phyloP scores from a whole-genome alignment of 2,113 vertebrate genomes.

The Reinhardtius hippoglossoides region DNA sequence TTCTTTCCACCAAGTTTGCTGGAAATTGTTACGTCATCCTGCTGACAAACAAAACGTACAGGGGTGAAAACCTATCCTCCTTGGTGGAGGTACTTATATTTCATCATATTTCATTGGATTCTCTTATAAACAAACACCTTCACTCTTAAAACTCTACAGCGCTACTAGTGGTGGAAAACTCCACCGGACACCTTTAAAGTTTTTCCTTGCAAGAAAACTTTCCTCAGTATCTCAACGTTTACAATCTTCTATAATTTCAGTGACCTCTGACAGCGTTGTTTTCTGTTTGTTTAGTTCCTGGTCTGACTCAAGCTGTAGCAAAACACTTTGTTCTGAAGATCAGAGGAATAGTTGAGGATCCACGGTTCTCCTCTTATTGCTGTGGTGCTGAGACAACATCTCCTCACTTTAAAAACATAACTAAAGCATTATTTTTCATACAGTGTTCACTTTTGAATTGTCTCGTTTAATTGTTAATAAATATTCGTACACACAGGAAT shows the following conservation, averaged over 20 bases:
- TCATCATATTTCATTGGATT: no score
- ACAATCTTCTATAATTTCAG: neutral
- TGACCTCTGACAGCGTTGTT: no score
- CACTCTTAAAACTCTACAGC: no score
- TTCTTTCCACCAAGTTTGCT: no score
- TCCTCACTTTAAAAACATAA: constrained; percentile 75
- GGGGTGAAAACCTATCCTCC: no score
- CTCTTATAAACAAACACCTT: no score
- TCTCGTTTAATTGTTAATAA: constrained; percentile 86
- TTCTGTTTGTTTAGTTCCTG: no score
- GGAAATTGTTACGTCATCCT: no score
- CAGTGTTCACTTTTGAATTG: constrained; percentile 81
- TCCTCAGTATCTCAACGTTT: neutral
- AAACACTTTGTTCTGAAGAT: no score
- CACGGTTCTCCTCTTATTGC: constrained; percentile 28
- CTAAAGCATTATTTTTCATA: constrained; percentile 85
- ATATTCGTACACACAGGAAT: constrained; percentile 79
- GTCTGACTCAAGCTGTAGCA: no score
- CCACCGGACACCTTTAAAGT: constrained; percentile 1
- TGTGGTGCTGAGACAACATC: constrained; percentile 84
- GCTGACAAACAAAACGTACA: no score
- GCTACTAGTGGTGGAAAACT: neutral
- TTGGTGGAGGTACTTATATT: no score
- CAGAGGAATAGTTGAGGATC: constrained; percentile 1
- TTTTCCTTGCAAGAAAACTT: neutral